Evolutionary conservation across 2,888 invertebrate genomes (phyloP).

Genomic region (Eurois occulta): DNA sequence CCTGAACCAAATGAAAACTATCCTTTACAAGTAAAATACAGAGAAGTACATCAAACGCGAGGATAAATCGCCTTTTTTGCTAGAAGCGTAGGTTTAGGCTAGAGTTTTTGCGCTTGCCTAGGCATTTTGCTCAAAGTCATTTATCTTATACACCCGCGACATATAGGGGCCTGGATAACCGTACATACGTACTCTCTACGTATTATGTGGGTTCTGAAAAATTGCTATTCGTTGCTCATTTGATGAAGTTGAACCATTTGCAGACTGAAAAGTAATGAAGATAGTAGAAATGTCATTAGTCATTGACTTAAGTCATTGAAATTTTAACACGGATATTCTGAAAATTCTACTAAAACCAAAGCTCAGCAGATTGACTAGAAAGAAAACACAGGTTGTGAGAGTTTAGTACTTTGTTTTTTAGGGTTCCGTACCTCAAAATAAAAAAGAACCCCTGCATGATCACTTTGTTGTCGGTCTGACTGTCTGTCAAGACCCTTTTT

Average conservation of each 20-base stretch:
- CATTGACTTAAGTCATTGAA: background rate
- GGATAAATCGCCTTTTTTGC: conserved; percentile 63
- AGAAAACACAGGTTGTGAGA: background rate
- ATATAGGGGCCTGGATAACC: conserved; percentile 43
- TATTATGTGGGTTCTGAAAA: conserved; percentile 42
- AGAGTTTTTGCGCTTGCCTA: conserved; percentile 63
- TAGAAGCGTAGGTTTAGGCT: conserved; percentile 44
- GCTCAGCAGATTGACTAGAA: background rate
- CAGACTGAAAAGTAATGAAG: background rate
- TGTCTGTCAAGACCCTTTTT: too few species aligned
- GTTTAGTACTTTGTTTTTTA: too few species aligned
- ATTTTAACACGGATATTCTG: background rate
- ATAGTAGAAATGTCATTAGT: background rate
- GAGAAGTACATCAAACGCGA: conserved; percentile 49
- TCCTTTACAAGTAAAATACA: conserved; percentile 33
- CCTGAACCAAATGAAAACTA: conserved; percentile 43
- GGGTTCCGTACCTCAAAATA: too few species aligned
- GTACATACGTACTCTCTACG: conserved; percentile 21
- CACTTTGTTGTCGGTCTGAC: too few species aligned
- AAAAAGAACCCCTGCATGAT: too few species aligned
- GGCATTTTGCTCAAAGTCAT: conserved; percentile 52
- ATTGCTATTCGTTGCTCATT: conserved; percentile 32
- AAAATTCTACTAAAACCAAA: background rate
- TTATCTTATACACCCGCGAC: conserved; percentile 62
- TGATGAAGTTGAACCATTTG: conserved; percentile 9